Percentiles rank a stretch among this genome's conserved stretches.
phyloP scores from a whole-genome alignment of 2,888 invertebrate species.

The Sclerodermus sp. region DNA sequence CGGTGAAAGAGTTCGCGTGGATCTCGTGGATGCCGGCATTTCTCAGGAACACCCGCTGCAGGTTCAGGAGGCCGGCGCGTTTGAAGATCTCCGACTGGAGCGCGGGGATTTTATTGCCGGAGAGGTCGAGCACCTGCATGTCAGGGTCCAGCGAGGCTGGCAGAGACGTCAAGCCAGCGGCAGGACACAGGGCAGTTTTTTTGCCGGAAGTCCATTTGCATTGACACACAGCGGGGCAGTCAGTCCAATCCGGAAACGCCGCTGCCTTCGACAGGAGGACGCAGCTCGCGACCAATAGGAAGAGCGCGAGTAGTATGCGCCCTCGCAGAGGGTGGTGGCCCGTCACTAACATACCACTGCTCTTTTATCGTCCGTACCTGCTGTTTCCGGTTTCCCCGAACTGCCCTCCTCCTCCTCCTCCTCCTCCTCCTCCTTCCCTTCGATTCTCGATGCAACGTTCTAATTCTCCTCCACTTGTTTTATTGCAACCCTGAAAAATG shows the following conservation, averaged over 20 bases:
- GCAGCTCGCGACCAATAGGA: conserved; percentile 42
- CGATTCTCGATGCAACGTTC: background rate
- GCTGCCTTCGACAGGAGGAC: conserved; percentile 53
- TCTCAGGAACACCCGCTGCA: conserved; percentile 80
- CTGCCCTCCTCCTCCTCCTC: conserved; percentile 4
- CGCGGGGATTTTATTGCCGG: conserved; percentile 76
- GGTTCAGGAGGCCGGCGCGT: conserved; percentile 75
- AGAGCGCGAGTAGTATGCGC: conserved; percentile 46
- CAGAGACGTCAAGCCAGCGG: conserved; percentile 77
- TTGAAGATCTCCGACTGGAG: conserved; percentile 80
- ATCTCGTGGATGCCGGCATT: conserved; percentile 76
- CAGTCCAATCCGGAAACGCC: conserved; percentile 79
- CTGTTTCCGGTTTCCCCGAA: background rate
- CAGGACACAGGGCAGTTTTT: conserved; percentile 83
- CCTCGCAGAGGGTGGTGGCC: conserved; percentile 47
- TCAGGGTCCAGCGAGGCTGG: conserved; percentile 72
- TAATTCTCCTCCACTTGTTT: background rate
- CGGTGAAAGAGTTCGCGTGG: conserved; percentile 82
- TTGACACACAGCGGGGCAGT: conserved; percentile 82
- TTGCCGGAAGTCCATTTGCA: conserved; percentile 94
- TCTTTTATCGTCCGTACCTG: conserved; percentile 19
- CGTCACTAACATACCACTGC: conserved; percentile 43
- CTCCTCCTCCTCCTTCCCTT: background rate
- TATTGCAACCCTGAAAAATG: no score
- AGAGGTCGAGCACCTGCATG: conserved; percentile 85